Conservation (phyloP, 2,888 invertebrate genomes). For the Hesperia comma region DNA sequence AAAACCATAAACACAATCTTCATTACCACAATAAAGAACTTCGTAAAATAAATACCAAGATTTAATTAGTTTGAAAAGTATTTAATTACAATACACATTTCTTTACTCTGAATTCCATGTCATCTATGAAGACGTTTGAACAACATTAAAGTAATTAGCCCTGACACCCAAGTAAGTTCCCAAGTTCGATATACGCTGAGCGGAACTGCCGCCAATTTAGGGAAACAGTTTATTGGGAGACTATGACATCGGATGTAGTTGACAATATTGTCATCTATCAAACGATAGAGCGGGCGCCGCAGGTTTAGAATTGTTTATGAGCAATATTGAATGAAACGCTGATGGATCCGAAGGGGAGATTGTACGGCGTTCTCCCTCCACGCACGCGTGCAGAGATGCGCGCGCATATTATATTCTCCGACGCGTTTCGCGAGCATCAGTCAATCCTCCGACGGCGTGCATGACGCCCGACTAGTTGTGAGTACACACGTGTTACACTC, state of each 20-base stretch:
- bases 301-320: constrained; percentile 27
- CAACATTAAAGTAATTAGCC: not conserved
- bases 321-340: constrained; percentile 40
- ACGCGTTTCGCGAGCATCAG: constrained; percentile 66
- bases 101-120: too few relatives aligned
- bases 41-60: too few relatives aligned
- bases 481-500: constrained; percentile 38
- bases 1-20: too few relatives aligned
- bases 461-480: constrained; percentile 54
- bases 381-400: constrained; percentile 75
- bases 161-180: constrained; percentile 8
- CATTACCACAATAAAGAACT: too few relatives aligned
- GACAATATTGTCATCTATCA: constrained; percentile 38
- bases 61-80: too few relatives aligned
- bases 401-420: constrained; percentile 78
- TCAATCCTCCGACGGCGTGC: constrained; percentile 62
- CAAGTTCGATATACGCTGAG: constrained; percentile 34
- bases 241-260: constrained; percentile 47
- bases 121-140: not conserved
- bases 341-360: constrained; percentile 39
- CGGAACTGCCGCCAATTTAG: constrained; percentile 43
- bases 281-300: constrained; percentile 39
- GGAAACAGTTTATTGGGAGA: constrained; percentile 44
- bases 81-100: too few relatives aligned
- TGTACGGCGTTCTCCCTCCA: constrained; percentile 61